A percentile compares a stretch with the other conserved stretches of the same genome.
Evolutionary conservation across 2,888 invertebrate species (phyloP).

Genomic region (Agrilus cyanescens): DNA sequence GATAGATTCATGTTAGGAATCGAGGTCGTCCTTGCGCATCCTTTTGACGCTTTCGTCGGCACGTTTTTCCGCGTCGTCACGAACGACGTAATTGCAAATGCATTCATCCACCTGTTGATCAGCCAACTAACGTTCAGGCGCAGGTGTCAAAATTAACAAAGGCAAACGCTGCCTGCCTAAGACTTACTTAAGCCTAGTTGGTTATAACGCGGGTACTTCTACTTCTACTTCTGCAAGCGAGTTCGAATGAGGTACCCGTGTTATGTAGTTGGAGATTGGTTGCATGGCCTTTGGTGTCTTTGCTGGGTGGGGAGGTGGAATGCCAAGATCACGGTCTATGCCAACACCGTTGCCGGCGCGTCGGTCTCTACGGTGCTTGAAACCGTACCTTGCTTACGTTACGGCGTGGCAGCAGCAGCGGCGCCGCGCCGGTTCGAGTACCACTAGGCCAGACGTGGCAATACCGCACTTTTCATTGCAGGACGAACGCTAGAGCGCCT

Average conservation of each 20-base stretch:
- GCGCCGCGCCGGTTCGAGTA: conserved; percentile 7
- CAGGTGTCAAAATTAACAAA: too few relatives aligned
- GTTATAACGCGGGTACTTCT: conserved; percentile 6
- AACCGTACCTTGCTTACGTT: conserved; percentile 15
- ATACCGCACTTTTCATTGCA: conserved; percentile 13
- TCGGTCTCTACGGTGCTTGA: conserved; percentile 17
- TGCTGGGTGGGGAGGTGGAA: conserved; percentile 21
- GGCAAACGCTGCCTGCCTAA: not conserved
- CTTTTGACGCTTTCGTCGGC: too few relatives aligned
- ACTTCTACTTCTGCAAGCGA: conserved; percentile 9
- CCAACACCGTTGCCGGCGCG: conserved; percentile 23
- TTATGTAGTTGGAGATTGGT: conserved; percentile 19
- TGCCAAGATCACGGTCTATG: conserved; percentile 32
- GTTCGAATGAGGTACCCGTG: conserved; percentile 19
- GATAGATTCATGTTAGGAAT: too few relatives aligned
- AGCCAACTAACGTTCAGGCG: too few relatives aligned
- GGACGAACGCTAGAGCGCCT: not conserved
- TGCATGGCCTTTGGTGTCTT: conserved; percentile 15
- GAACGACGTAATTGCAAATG: too few relatives aligned
- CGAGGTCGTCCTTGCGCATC: too few relatives aligned
- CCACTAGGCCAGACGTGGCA: conserved; percentile 15
- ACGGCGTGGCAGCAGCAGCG: too few relatives aligned
- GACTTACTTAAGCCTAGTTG: too few relatives aligned
- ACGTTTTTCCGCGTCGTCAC: too few relatives aligned
- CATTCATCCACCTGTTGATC: too few relatives aligned